Percentiles rank a stretch among this genome's conserved stretches.
phyloP scores from a whole-genome alignment of 1,140 invertebrate genomes.

The Pectinophora gossypiella region DNA sequence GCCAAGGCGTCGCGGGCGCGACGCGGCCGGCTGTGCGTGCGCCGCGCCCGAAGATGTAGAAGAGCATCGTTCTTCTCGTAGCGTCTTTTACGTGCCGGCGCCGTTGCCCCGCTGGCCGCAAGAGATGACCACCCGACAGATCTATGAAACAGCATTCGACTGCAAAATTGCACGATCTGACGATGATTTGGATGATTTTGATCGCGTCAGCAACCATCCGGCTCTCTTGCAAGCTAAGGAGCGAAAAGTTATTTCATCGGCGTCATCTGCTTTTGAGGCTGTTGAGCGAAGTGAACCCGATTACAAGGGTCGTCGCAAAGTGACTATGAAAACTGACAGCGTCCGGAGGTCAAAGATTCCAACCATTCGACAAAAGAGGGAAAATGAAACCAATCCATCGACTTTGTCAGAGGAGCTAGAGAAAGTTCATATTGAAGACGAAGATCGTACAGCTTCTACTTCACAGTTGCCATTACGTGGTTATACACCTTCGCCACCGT shows the following conservation, averaged over 20 bases:
- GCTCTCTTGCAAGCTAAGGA: slow-evolving; percentile 79
- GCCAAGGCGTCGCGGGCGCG: slow-evolving; percentile 77
- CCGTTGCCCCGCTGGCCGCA: slow-evolving; percentile 80
- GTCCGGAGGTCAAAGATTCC: slow-evolving; percentile 77
- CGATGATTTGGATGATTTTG: slow-evolving; percentile 87
- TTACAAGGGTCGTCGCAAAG: slow-evolving; percentile 67
- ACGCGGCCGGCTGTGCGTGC: slow-evolving; percentile 80
- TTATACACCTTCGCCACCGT: slow-evolving; percentile 86
- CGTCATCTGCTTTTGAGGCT: slow-evolving; percentile 68
- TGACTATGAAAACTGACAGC: slow-evolving; percentile 69
- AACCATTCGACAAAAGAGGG: slow-evolving; percentile 74
- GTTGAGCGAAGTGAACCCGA: slow-evolving; percentile 61
- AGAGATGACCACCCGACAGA: slow-evolving; percentile 79
- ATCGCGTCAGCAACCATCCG: slow-evolving; percentile 87
- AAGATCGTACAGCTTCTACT: slow-evolving; percentile 66
- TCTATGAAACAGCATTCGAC: slow-evolving; percentile 93
- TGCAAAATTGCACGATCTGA: slow-evolving; percentile 88
- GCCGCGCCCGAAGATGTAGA: slow-evolving; percentile 80
- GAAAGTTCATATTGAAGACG: slow-evolving; percentile 78
- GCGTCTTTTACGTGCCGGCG: slow-evolving; percentile 78
- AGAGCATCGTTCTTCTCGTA: slow-evolving; percentile 76
- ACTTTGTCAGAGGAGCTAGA: slow-evolving; percentile 78
- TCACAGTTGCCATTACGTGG: slow-evolving; percentile 76
- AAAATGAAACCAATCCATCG: slow-evolving; percentile 75
- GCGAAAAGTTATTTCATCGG: slow-evolving; percentile 64